Evolutionary conservation across 2,888 invertebrate genomes (phyloP).

Genomic region (Myathropa florea): DNA sequence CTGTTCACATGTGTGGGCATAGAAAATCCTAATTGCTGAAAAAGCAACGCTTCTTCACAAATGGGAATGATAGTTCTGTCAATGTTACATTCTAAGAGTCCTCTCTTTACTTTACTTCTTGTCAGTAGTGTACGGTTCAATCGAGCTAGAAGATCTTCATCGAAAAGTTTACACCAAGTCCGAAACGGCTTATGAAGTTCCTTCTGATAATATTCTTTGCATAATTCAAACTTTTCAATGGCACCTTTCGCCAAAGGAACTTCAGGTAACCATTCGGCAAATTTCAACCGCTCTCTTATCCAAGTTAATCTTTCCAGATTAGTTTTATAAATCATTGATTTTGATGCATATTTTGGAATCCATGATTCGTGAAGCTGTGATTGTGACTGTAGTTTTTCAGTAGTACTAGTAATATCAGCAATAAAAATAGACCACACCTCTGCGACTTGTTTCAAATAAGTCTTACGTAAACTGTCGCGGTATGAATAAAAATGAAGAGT

Average conservation of each 20-base stretch:
- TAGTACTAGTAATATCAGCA: conserved; percentile 87
- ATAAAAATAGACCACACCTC: conserved; percentile 88
- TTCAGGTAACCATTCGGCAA: conserved; percentile 89
- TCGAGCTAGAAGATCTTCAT: conserved; percentile 83
- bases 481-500: conserved; percentile 89
- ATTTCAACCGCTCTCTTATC: conserved; percentile 85
- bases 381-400: conserved; percentile 85
- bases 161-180: conserved; percentile 83
- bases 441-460: conserved; percentile 86
- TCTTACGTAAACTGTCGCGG: conserved; percentile 86
- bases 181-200: conserved; percentile 82
- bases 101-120: conserved; percentile 84
- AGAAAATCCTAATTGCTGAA: conserved; percentile 86
- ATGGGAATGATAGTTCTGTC: conserved; percentile 86
- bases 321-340: conserved; percentile 85
- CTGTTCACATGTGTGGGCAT: conserved; percentile 86
- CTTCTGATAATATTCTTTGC: conserved; percentile 76
- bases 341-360: conserved; percentile 87
- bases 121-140: conserved; percentile 88
- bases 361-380: conserved; percentile 84
- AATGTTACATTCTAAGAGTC: conserved; percentile 89
- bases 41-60: conserved; percentile 87
- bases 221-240: conserved; percentile 84
- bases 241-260: conserved; percentile 84
- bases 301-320: conserved; percentile 85